These are phyloP conservation scores for Sarcoramphus papa DNA, from an alignment of 2,797 vertebrate species.

Conservation along the genomic window DNA sequence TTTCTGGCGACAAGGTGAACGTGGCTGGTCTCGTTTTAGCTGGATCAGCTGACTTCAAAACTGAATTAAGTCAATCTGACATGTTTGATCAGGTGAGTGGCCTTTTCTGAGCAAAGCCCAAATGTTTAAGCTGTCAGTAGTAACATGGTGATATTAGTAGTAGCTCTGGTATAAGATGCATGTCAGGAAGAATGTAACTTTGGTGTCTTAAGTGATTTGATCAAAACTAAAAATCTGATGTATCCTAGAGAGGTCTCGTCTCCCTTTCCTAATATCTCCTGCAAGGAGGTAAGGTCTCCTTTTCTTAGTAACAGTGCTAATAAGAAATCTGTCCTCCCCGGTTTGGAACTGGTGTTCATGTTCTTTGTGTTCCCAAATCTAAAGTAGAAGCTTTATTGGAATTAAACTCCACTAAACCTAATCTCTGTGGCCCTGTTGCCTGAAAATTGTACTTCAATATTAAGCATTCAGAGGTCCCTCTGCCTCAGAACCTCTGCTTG, in stretches of 20 bases:
- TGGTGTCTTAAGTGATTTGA: background rate
- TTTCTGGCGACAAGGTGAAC: conserved; percentile 98
- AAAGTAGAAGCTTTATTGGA: background rate
- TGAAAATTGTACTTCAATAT: background rate
- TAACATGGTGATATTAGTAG: rapidly evolving
- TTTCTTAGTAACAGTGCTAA: background rate
- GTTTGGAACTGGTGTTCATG: background rate
- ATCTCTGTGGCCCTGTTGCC: background rate
- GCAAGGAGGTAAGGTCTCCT: background rate
- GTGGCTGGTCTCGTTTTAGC: conserved; percentile 97
- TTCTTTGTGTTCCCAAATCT: background rate
- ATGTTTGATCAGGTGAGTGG: conserved; percentile 97
- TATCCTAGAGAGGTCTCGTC: background rate
- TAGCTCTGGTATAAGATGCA: background rate
- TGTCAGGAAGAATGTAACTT: background rate
- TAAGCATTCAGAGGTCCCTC: background rate
- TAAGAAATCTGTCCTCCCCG: background rate
- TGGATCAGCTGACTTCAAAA: conserved; percentile 98
- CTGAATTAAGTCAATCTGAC: conserved; percentile 97
- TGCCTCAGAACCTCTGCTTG: background rate
- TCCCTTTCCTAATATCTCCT: background rate
- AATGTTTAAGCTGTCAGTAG: rapidly evolving
- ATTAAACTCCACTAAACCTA: background rate
- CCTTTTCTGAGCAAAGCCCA: background rate
- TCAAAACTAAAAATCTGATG: background rate